These are phyloP conservation scores for Ifrita kowaldi DNA, from an alignment of 2,113 vertebrate genomes.

Conservation along the genomic window DNA sequence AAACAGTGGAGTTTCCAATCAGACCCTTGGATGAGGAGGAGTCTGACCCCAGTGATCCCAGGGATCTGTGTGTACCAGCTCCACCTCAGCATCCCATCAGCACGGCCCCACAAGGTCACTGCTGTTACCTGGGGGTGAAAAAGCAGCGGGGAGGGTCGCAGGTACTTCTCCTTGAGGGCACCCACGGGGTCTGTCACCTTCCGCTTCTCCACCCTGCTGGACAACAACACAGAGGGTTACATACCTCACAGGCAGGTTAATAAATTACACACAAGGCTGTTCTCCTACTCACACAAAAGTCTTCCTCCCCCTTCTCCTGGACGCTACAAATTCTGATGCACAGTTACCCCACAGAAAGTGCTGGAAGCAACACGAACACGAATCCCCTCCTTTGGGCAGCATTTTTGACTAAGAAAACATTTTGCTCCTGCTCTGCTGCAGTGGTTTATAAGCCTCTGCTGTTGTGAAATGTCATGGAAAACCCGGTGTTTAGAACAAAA, in stretches of 20 bases:
- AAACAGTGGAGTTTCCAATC: background rate
- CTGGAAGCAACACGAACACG: rapidly evolving
- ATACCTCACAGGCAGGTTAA: conserved; percentile 70
- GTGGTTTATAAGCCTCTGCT: background rate
- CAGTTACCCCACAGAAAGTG: rapidly evolving
- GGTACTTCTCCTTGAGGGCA: conserved; percentile 95
- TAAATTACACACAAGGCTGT: rapidly evolving
- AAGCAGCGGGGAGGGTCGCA: conserved; percentile 89
- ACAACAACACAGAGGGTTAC: conserved; percentile 96
- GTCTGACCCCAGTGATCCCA: background rate
- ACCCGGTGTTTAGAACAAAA: background rate
- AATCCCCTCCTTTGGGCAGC: background rate
- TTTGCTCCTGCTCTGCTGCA: background rate
- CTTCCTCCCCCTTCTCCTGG: background rate
- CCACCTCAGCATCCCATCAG: background rate
- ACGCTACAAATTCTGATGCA: background rate
- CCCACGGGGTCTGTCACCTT: conserved; percentile 95
- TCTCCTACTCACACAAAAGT: rapidly evolving
- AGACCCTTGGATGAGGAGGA: background rate
- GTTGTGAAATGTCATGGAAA: background rate
- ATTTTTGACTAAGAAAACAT: background rate
- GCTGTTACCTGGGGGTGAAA: conserved; percentile 93
- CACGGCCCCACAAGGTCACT: rapidly evolving
- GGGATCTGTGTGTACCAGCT: background rate
- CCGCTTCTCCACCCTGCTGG: conserved; percentile 99